Base-by-base conservation (phyloP, 2,888 invertebrate genomes). In the Troglohyphantes excavatus region DNA sequence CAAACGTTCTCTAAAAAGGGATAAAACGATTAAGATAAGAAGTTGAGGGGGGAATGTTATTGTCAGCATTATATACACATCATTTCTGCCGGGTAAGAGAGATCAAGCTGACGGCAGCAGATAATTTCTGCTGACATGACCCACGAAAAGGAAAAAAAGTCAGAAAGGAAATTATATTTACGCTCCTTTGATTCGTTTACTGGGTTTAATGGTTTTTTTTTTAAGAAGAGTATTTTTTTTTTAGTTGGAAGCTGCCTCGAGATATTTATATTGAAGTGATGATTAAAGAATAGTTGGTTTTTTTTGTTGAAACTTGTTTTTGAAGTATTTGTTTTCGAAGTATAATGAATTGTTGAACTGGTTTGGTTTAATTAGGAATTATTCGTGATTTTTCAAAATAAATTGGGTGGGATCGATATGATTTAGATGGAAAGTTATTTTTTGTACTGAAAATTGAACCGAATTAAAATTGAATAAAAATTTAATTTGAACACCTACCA, bases 61-160 rank as follows among this genome's bases (percentile, higher is more conserved):
- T 72, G 83, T 83, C 83, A 83, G 83, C 63, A 73, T 83, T 81
- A 65, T 73, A 73, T 83, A 83, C 72, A 72, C 46, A 65, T 75
- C 73, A 65, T 72, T 65, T 82, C 61, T 59, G 61, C 61, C 21
- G 65, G 39, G 17, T 6, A 29, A 29, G 53, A 43, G 39, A 61
- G 61, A 78, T 78, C 21, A 46, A 73, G 83, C 83, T 73, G 72
- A 73, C 83, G 83, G 23, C 39, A 21, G 63, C 73, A 65, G 65
- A 73, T 83, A 75, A 83, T 83, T 82, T 83, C 46, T 73, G 83
- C 83, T 83, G 83, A 83, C 61, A 65, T 17, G 33, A 33, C 9
- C 13, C 19, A 17, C 2, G 26, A 61, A 65, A 78, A 23, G 33
- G 2, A 43, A 19, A 76, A 61, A 33, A 43, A 33, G 19, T 11